Percentiles rank a stretch among this genome's conserved stretches.
phyloP scores from a whole-genome alignment of 1,140 invertebrate genomes.

The Zaprionus capensis region DNA sequence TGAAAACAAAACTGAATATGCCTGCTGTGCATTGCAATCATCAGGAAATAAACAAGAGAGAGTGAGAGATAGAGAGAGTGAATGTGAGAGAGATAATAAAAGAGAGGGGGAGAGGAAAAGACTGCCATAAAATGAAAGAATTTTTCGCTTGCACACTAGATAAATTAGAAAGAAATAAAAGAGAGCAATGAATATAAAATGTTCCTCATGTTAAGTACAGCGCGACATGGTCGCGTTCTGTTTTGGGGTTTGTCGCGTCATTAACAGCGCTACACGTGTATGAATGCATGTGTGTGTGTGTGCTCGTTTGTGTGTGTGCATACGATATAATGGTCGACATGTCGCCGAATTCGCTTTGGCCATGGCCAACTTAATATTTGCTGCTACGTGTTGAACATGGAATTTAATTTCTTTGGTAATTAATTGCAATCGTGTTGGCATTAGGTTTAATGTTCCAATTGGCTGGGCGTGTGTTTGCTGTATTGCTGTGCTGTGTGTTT shows the following conservation, averaged over 20 bases:
- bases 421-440: slow-evolving; percentile 83
- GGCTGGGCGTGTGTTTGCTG: slow-evolving; percentile 21
- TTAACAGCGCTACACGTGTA: neutral
- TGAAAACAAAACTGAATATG: too few species aligned
- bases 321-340: slow-evolving; percentile 44
- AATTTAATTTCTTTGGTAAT: slow-evolving; percentile 83
- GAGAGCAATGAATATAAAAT: slow-evolving; percentile 54
- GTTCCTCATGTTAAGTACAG: slow-evolving; percentile 65
- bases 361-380: slow-evolving; percentile 63
- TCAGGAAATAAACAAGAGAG: neutral
- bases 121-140: neutral
- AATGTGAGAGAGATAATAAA: neutral
- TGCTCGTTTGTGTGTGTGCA: neutral
- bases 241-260: slow-evolving; percentile 40
- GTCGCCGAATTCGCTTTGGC: slow-evolving; percentile 19
- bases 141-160: slow-evolving; percentile 12
- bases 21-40: neutral
- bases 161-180: slow-evolving; percentile 29
- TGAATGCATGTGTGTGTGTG: neutral
- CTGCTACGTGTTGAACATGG: slow-evolving; percentile 77
- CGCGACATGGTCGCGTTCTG: slow-evolving; percentile 33
- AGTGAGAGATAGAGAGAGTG: too few species aligned
- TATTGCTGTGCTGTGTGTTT: slow-evolving; percentile 4
- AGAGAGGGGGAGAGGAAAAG: neutral
- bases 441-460: slow-evolving; percentile 81